Conservation (phyloP, 2,113 vertebrate genomes). For the Uria aalge region DNA sequence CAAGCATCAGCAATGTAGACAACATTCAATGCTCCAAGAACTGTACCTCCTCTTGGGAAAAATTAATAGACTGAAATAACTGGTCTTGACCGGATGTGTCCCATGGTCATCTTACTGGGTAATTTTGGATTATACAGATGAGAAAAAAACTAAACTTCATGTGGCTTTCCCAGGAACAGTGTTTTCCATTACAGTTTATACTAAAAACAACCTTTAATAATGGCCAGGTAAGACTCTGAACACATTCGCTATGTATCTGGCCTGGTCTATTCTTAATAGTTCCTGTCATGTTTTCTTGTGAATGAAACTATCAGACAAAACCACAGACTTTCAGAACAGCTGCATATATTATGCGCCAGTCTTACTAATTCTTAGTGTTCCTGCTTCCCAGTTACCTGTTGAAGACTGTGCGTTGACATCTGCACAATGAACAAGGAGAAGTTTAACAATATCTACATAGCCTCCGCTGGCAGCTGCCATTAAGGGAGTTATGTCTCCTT, state of each 20-base stretch:
- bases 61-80: background rate
- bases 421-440: conserved; percentile 94
- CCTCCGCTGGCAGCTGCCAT: conserved; percentile 99
- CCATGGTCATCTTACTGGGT: background rate
- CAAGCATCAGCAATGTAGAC: background rate
- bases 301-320: background rate
- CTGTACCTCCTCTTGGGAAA: background rate
- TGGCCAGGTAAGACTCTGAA: background rate
- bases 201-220: background rate
- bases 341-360: background rate
- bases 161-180: background rate
- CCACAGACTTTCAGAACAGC: background rate
- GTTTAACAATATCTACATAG: conserved; percentile 96
- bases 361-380: background rate
- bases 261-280: background rate
- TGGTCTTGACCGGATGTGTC: background rate
- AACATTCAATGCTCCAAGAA: background rate
- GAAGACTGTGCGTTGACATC: conserved; percentile 98
- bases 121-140: background rate
- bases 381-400: conserved; percentile 81
- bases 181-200: background rate
- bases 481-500: conserved; percentile 97
- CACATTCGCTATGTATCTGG: rapidly evolving
- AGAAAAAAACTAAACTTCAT: background rate
- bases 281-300: background rate